Evolutionary conservation across 2,797 vertebrate genomes (phyloP).

Genomic region (Megaceryle alcyon): DNA sequence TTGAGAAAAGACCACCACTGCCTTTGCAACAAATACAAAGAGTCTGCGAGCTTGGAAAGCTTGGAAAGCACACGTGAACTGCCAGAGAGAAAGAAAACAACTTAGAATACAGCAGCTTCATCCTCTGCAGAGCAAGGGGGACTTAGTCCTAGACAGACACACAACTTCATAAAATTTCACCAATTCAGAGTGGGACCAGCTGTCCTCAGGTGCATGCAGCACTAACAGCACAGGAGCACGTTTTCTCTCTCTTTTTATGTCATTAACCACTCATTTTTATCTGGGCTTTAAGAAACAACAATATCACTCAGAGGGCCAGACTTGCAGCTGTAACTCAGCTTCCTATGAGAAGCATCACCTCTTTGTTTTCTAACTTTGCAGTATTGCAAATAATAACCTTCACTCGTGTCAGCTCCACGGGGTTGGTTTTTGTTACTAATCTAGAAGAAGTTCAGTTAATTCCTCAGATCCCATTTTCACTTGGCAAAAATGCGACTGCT

Average conservation of each 20-base stretch:
- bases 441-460: not conserved
- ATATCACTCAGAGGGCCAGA: not conserved
- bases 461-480: not conserved
- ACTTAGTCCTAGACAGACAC: not conserved
- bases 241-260: not conserved
- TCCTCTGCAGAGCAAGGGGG: not conserved
- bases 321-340: not conserved
- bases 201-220: not conserved
- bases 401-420: not conserved
- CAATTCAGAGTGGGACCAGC: not conserved
- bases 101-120: not conserved
- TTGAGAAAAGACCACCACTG: not conserved
- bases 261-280: not conserved
- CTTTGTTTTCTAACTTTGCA: not conserved
- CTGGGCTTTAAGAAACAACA: not conserved
- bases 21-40: not conserved
- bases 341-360: not conserved
- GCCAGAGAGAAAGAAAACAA: not conserved
- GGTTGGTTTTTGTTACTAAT: not conserved
- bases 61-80: not conserved
- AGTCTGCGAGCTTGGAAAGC: not conserved
- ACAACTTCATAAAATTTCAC: not conserved
- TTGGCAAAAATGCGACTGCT: not conserved
- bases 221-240: not conserved
- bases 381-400: not conserved